Evolutionary conservation across 2,113 vertebrate species (phyloP).

Genomic region (Himantopus leucocephalus): DNA sequence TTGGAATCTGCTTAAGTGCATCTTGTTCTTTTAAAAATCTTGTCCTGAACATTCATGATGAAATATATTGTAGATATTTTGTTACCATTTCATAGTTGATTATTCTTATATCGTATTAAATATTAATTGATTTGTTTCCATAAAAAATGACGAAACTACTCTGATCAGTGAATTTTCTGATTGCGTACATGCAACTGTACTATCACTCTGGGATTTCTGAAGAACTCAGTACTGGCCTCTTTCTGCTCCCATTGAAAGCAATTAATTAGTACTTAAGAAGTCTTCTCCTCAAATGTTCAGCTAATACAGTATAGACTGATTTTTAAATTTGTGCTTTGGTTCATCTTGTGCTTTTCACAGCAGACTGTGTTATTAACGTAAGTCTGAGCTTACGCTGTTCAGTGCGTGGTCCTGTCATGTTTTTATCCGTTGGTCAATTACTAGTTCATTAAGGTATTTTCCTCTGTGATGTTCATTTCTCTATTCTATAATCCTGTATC

Average conservation of each 20-base stretch:
- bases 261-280: background rate
- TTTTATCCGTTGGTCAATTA: background rate
- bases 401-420: background rate
- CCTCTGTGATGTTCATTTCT: background rate
- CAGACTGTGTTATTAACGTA: background rate
- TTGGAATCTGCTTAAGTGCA: background rate
- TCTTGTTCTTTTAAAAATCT: background rate
- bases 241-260: background rate
- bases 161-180: background rate
- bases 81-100: background rate
- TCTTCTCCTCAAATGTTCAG: background rate
- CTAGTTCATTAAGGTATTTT: background rate
- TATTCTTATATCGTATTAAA: background rate
- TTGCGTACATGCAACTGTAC: background rate
- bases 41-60: background rate
- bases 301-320: background rate
- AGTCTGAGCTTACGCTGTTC: background rate
- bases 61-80: background rate
- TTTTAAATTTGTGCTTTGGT: background rate
- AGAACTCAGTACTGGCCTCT: background rate
- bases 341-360: background rate
- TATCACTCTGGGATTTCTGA: background rate
- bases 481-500: background rate
- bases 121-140: background rate
- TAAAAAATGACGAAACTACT: background rate